phyloP scores from a whole-genome alignment of 2,113 vertebrate species.

The Pontoporia blainvillei region DNA sequence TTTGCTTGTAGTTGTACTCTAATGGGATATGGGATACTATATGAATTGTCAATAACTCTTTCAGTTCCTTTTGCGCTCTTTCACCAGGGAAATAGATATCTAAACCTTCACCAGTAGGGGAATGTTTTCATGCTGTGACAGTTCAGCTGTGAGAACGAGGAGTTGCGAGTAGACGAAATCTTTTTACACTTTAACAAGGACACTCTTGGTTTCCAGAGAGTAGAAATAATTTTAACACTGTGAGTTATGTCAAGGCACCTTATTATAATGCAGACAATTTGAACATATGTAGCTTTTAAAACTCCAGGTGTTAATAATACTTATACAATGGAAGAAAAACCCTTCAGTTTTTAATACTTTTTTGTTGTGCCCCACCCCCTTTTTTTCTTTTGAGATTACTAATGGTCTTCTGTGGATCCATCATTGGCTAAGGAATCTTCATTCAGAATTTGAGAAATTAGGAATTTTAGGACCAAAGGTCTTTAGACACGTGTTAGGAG shows the following conservation, averaged over 20 bases:
- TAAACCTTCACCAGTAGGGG: conserved; percentile 62
- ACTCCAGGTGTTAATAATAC: conserved; percentile 18
- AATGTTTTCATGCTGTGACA: conserved; percentile 78
- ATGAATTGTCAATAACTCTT: conserved; percentile 70
- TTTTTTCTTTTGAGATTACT: neutral
- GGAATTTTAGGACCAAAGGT: neutral
- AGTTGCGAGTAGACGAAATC: conserved; percentile 65
- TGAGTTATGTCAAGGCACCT: conserved; percentile 61
- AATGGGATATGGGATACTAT: conserved; percentile 77
- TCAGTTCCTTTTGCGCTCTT: conserved; percentile 64
- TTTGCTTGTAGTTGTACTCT: conserved; percentile 61
- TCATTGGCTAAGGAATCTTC: neutral
- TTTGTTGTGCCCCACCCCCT: neutral
- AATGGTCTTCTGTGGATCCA: neutral
- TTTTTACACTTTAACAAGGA: conserved; percentile 75
- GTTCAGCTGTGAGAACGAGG: conserved; percentile 76
- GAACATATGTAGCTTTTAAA: conserved; percentile 41
- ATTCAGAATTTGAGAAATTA: conserved; percentile 24
- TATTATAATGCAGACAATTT: conserved; percentile 63
- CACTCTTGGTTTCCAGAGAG: conserved; percentile 66
- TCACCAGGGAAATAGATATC: conserved; percentile 70
- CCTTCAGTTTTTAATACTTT: neutral
- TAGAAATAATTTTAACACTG: conserved; percentile 67
- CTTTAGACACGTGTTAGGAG: neutral
- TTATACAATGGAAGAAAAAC: neutral